These are phyloP conservation scores for Protobothrops flavoviridis DNA, from an alignment of 2,113 vertebrate species.

Conservation along the genomic window DNA sequence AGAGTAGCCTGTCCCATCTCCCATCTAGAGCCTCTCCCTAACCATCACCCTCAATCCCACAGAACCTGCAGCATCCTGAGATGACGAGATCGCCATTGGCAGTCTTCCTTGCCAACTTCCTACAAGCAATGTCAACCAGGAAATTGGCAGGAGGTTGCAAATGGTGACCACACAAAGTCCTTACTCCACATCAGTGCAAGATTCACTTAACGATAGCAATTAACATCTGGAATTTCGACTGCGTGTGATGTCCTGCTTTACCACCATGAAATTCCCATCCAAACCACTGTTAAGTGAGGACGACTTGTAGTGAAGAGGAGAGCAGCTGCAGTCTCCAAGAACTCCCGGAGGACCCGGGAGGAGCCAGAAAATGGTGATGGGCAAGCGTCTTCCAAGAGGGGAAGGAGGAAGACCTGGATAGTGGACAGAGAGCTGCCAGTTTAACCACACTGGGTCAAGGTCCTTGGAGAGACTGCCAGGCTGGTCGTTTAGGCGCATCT, in stretches of 20 bases:
- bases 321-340: neutral
- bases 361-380: neutral
- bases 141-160: neutral
- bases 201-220: neutral
- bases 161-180: neutral
- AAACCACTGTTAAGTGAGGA: neutral
- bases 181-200: neutral
- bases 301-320: neutral
- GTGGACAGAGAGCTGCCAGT: neutral
- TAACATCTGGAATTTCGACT: neutral
- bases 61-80: neutral
- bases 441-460: neutral
- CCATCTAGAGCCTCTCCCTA: neutral
- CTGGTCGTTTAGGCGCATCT: neutral
- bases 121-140: neutral
- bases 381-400: neutral
- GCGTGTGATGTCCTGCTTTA: neutral
- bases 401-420: neutral
- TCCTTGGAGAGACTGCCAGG: neutral
- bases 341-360: neutral
- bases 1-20: neutral
- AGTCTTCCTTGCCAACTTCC: neutral
- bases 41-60: neutral
- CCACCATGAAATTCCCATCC: neutral
- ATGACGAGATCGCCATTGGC: neutral